Evolutionary conservation across 1,140 invertebrate species (phyloP), one percentile per base, ranked within the genome.

Genomic region (Macrobrachium nipponense): DNA sequence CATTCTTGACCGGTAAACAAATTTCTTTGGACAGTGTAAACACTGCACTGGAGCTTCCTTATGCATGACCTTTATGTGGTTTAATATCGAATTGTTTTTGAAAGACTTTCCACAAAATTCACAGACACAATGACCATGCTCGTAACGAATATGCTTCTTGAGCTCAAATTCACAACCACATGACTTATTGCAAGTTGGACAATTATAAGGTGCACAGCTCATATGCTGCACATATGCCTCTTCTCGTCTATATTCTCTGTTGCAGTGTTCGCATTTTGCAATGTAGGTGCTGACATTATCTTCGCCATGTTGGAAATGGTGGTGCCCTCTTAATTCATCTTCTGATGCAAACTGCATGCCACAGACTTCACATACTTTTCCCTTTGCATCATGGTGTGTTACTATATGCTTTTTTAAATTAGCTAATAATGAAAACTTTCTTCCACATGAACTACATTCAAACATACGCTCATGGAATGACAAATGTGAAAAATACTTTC

Each of bases 31-130:
- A 27, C 84, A 86, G 18, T 75, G 84, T 43, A 78, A 78, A 51
- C 84, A 86, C n/a, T 79, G 77, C 7, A 86, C 84, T 62, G 68
- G 61, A 58, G 77, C 84, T 27, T 86, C 84, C 12, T 58, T 79
- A 15, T 86, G 84, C 18, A 86, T 78, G 44, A 86, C 60, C 27
- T 86, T 86, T 60, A 86, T 86, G 59, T 86, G 84, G 23, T 86
- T 77, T 72, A 86, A 73, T 23, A 86, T 66, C 20, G 84, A 86
- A 27, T 79, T 79, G 15, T 86, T 86, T 51, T 86, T 86, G 62
- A 80, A 86, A 23, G 84, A 86, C 51, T 80, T 86, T 43, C 84
- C 84, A 80, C 84, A 86, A 64, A 80, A 86, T 51, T 86, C 84
- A 75, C 84, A 86, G n/a, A 86, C 84, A 64, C 84, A 73, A 10